Conservation (phyloP, 2,113 vertebrate genomes). For the Aldabrachelys gigantea region DNA sequence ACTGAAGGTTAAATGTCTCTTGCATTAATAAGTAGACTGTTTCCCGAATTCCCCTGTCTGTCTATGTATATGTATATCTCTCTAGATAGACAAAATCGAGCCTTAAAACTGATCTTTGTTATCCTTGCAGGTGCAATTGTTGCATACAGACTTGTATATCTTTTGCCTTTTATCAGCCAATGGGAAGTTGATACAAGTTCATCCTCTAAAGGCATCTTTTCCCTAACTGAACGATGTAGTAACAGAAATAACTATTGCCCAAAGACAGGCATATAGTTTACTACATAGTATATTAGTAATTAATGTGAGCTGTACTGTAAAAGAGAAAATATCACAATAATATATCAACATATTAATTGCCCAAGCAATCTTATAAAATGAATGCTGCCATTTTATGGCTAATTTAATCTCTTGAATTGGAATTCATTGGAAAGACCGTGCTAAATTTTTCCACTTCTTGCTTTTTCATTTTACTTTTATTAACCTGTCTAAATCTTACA, state of each 20-base stretch:
- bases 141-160: not conserved
- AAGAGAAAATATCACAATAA: not conserved
- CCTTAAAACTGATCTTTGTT: not conserved
- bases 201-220: not conserved
- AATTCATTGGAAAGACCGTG: not conserved
- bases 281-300: constrained; percentile 27
- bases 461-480: constrained; percentile 61
- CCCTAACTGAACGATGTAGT: not conserved
- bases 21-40: not conserved
- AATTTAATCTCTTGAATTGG: not conserved
- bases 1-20: constrained; percentile 12
- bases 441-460: not conserved
- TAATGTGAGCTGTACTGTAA: not conserved
- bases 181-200: not conserved
- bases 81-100: not conserved
- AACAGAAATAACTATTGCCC: not conserved
- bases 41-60: not conserved
- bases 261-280: not conserved
- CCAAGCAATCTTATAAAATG: not conserved
- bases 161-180: not conserved
- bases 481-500: constrained; percentile 28
- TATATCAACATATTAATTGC: not conserved
- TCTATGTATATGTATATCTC: no score
- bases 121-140: not conserved
- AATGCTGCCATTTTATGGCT: not conserved